Evolutionary conservation across 2,113 vertebrate genomes (phyloP).

Genomic region (Amphiprion ocellaris): DNA sequence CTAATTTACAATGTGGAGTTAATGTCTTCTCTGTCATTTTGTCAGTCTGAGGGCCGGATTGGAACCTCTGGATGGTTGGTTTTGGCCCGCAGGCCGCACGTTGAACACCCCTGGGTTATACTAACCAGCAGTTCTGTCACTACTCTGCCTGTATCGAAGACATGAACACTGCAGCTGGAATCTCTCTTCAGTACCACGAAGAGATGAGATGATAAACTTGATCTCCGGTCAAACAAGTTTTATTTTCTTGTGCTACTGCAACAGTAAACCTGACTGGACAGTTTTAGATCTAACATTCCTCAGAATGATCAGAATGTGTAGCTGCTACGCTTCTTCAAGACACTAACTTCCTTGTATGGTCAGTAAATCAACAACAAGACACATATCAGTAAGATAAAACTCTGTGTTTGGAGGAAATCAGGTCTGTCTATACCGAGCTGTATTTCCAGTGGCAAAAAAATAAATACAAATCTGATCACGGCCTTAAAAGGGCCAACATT

Average conservation of each 20-base stretch:
- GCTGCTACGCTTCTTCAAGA: background rate
- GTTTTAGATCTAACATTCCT: background rate
- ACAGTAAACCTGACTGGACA: too few relatives aligned
- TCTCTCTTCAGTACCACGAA: background rate
- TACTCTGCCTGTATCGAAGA: background rate
- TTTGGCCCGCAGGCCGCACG: too few relatives aligned
- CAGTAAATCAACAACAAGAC: background rate
- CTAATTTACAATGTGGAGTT: too few relatives aligned
- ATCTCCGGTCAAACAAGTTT: constrained; percentile 19
- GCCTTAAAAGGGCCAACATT: constrained; percentile 1
- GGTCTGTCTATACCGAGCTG: background rate
- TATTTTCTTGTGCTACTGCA: constrained; percentile 33
- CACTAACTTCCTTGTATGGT: constrained; percentile 29
- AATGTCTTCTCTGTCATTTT: too few relatives aligned
- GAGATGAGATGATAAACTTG: constrained; percentile 35
- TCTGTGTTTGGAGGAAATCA: background rate
- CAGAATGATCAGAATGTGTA: background rate
- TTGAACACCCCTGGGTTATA: too few relatives aligned
- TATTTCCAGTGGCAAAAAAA: background rate
- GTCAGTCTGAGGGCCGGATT: too few relatives aligned
- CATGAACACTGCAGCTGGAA: background rate
- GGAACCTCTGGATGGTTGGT: too few relatives aligned
- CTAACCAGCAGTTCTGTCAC: background rate
- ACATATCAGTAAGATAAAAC: background rate
- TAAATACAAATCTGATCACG: background rate